Evolutionary conservation across 2,797 vertebrate species (phyloP), one percentile per base, ranked within the genome.

Genomic region (Steatocranus sp.): DNA sequence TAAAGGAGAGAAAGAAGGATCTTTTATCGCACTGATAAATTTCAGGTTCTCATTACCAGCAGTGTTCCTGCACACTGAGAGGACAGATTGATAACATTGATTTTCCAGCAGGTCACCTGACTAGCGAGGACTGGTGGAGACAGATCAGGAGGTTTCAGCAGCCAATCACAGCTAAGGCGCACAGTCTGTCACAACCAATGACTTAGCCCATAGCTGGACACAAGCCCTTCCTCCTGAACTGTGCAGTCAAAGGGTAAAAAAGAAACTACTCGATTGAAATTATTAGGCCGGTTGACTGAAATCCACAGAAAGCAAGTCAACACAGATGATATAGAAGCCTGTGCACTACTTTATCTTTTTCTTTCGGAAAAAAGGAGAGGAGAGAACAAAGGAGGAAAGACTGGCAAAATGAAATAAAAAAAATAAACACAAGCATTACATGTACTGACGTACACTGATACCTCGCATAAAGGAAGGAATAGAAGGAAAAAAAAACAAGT

Each of bases 101-200:
- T 94, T 89, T 80, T 86, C 46, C 84, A 82, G 83, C 78, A 8
- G 75, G 91, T 94, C 94, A 93, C 90, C 93, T 94, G 92, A 93
- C 82, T 53, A 73, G 75, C 78, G 56, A 80, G 78, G 91, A 95
- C 88, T 94, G 94, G 94, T 93, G 92, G 91, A 94, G 90, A 89
- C 79, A 8, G 89, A 95, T 95, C 95, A 95, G 95, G 93, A 95
- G 95, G 93, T 95, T 95, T 93, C 79, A 90, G 73, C 83, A 82
- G 87, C 94, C 93, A 94, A 94, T 94, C 83, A 18, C 75, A 17
- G 82, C 61, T 46, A 66, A 11, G 86, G 79, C 38, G 20, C 49
- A 78, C 63, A 20, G 78, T 30, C 83, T 87, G 89, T 90, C 91
- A 34, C 61, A 80, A 68, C 93, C 93, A 94, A 94, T 93, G 82